Percentiles rank a stretch among this genome's conserved stretches.
Conservation (phyloP, 2,113 vertebrate species). For the Ancistrus triradiatus region DNA sequence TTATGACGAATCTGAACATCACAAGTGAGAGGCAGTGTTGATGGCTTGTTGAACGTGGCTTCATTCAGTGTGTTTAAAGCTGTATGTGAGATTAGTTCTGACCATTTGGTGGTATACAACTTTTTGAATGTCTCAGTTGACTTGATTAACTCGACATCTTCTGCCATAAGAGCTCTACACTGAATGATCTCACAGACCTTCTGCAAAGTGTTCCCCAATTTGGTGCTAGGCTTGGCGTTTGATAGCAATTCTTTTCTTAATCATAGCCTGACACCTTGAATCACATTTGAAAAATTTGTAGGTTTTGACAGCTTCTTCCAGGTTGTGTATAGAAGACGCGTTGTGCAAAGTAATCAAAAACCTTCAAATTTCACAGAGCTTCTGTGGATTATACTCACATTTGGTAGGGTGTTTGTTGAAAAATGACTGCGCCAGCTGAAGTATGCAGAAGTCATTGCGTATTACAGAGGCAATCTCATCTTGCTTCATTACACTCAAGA, state of each 20-base stretch:
- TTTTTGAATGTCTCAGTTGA: too few species aligned
- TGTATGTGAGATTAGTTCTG: too few species aligned
- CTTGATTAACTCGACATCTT: neutral
- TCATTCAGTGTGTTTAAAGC: too few species aligned
- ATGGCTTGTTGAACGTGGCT: too few species aligned
- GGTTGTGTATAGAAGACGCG: constrained; percentile 20
- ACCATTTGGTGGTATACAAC: too few species aligned
- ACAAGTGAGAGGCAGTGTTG: too few species aligned
- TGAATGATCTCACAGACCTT: too few species aligned
- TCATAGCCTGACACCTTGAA: constrained; percentile 32
- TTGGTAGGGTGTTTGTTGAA: constrained; percentile 39
- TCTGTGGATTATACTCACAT: constrained; percentile 35
- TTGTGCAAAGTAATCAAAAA: constrained; percentile 20
- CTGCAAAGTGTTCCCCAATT: too few species aligned
- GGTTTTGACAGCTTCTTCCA: constrained; percentile 38
- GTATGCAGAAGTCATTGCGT: constrained; percentile 29
- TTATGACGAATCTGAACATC: too few species aligned
- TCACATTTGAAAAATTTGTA: constrained; percentile 25
- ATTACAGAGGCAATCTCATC: constrained; percentile 27
- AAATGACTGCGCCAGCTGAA: constrained; percentile 34
- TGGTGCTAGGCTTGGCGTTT: too few species aligned
- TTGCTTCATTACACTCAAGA: constrained; percentile 25
- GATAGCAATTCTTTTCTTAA: constrained; percentile 22
- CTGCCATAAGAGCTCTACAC: constrained; percentile 31
- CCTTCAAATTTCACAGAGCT: constrained; percentile 30